phyloP scores from a whole-genome alignment of 92 coral and sea anemone species.

The Epizoanthus rinbou region DNA sequence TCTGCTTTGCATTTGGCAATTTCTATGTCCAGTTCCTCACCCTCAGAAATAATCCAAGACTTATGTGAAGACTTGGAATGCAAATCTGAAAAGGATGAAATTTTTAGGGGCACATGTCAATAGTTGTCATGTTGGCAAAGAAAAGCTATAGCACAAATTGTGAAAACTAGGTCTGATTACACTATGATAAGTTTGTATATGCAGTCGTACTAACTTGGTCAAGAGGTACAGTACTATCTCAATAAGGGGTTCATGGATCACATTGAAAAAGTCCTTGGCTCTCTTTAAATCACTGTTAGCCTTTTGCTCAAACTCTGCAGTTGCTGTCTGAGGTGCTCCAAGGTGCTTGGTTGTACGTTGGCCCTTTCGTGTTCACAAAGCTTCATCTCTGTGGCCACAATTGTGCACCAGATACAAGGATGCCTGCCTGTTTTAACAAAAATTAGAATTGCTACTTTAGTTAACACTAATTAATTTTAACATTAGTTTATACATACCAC shows the following conservation, averaged over 20 bases:
- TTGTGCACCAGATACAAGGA: too few relatives aligned
- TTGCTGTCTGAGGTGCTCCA: slow-evolving; percentile 1
- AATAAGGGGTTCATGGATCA: slow-evolving; percentile 21
- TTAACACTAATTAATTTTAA: too few relatives aligned
- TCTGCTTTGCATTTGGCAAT: slow-evolving; percentile 11
- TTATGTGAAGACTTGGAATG: slow-evolving; percentile 21
- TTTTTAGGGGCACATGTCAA: background rate
- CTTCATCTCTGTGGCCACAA: too few relatives aligned
- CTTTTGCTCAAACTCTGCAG: slow-evolving; percentile 15
- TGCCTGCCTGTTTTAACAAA: too few relatives aligned
- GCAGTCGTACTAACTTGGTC: background rate
- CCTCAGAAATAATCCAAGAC: slow-evolving; percentile 4
- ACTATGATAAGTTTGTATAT: too few relatives aligned
- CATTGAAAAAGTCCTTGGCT: slow-evolving; percentile 14
- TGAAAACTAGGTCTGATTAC: background rate
- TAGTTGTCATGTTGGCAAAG: background rate
- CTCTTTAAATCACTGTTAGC: slow-evolving; percentile 14
- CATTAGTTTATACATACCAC: too few relatives aligned
- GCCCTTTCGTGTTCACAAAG: too few relatives aligned
- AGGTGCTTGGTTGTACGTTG: background rate
- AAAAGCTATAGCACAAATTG: background rate
- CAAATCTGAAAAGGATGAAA: background rate
- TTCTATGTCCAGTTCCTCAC: slow-evolving; percentile 13
- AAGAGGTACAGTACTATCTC: slow-evolving; percentile 3
- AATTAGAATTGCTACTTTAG: too few relatives aligned